Evolutionary conservation across 2,888 invertebrate genomes (phyloP), one percentile per base, ranked within the genome.

Genomic region (Zele albiditarsus): DNA sequence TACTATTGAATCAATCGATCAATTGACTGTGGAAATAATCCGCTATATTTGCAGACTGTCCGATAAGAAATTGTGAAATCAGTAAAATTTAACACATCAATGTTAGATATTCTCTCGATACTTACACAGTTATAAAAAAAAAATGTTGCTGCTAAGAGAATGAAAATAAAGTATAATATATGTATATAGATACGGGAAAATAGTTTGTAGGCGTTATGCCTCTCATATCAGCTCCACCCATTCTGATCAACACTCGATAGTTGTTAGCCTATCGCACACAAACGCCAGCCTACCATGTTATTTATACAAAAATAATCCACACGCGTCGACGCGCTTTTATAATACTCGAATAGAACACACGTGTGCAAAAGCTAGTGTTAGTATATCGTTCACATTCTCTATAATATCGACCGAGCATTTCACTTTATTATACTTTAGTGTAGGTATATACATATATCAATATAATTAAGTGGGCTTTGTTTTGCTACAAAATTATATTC

Each of bases 161-260:
- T 38, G 14, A 16, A 38, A 66, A 42, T 42, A 42, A 46, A 66
- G 25, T 28, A 60, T 25, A n/a, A 14, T 28, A 60, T 60, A 42
- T 42, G 31, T 25, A 1, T 33, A 25, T 23, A 27, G 60, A 10
- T 68, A 25, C 42, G 33, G 42, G 25, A 49, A 57, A 70, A 74
- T 71, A 66, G 70, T 60, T 74, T 66, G 67, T 66, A 71, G 71
- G 65, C 66, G 66, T 75, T 70, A 66, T 58, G 66, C 71, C 57
- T 58, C 46, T 57, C 65, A 27, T 74, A 70, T 74, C 74, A 63
- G 65, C 74, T 60, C 74, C 74, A 75, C 74, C 74, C 71, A 75
- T 53, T 53, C 60, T 66, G 71, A 75, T 67, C 71, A 71, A 67
- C 23, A 58, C 12, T 16, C 23, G 74, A 75, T 75, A 71, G 58